Base-by-base conservation (phyloP, 2,888 invertebrate species). In the Crossocerus cetratus region DNA sequence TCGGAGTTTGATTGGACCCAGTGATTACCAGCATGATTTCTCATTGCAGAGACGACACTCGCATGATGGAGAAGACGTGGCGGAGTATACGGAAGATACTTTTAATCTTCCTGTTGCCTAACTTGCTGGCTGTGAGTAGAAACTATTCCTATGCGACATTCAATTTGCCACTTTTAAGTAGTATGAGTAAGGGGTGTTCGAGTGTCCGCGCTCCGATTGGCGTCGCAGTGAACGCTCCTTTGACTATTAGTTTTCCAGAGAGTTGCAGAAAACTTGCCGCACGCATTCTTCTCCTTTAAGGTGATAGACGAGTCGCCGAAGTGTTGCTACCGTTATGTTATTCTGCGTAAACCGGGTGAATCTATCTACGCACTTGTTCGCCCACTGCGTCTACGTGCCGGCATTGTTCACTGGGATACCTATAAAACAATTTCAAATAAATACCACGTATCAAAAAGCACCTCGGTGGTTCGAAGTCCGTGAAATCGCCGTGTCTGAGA, bases 31-130 rank as follows among this genome's bases (percentile, higher is more conserved):
- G 54, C 18, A 53, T 54, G n/a, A 71, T 76, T 76, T 80, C 61
- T 65, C 59, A 69, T 87, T 86, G 55, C 86, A 87, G 87, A 85
- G 74, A 77, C 78, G 77, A 84, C 76, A 77, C 63, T 78, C 72
- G 69, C 72, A 86, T 72, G 82, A 90, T 90, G 90, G 90, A 89
- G 82, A 88, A 86, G 85, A 89, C 89, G 88, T 83, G 89, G 85
- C 84, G 89, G 85, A 88, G 84, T 87, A 86, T 87, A 87, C 84
- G 89, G 77, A 89, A 85, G 83, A 87, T 84, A 63, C 74, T 82
- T 69, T 77, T 89, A 79, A 83, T 86, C 67, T 74, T 88, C 65
- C 82, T 87, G 81, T 83, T 89, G 84, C 84, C 88, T 67, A 75
- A 89, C 65, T 76, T 89, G 78, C 79, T 90, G 79, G 86, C 86